A percentile compares a stretch with the other conserved stretches of the same genome.
Evolutionary conservation across 2,113 vertebrate species (phyloP).

Genomic region (Cacatua alba): DNA sequence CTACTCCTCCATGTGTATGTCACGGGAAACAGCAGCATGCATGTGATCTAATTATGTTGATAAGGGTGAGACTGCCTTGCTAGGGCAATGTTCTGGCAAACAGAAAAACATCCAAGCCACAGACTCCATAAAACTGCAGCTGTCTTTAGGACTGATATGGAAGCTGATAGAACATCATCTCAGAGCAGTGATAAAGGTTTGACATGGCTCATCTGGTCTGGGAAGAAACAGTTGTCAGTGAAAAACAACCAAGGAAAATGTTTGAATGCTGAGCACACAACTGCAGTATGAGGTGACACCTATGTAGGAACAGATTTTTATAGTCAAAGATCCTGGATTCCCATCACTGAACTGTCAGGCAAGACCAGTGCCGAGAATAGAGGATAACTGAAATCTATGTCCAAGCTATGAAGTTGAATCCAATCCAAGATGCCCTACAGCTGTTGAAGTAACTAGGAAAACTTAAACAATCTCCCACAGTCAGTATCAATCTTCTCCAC

Average conservation of each 20-base stretch:
- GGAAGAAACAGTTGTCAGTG: not conserved
- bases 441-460: conserved; percentile 45
- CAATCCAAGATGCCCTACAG: conserved; percentile 36
- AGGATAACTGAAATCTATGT: conserved; percentile 27
- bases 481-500: conserved; percentile 4
- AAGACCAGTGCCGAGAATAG: conserved; percentile 15
- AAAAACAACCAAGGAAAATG: not conserved
- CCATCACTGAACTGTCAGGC: conserved; percentile 22
- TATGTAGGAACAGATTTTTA: conserved; percentile 13
- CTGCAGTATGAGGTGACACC: conserved; percentile 17
- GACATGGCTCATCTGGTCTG: not conserved
- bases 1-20: not conserved
- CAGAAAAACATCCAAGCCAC: not conserved
- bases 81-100: not conserved
- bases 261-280: not conserved
- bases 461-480: conserved; percentile 20
- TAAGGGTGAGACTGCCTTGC: not conserved
- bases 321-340: not conserved
- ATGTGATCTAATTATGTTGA: not conserved
- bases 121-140: not conserved
- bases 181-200: not conserved
- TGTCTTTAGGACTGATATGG: not conserved
- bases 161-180: not conserved
- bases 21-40: too few relatives aligned
- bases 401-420: conserved; percentile 31